Evolutionary conservation across 2,888 invertebrate genomes (phyloP).

Genomic region (Colletes collaris): DNA sequence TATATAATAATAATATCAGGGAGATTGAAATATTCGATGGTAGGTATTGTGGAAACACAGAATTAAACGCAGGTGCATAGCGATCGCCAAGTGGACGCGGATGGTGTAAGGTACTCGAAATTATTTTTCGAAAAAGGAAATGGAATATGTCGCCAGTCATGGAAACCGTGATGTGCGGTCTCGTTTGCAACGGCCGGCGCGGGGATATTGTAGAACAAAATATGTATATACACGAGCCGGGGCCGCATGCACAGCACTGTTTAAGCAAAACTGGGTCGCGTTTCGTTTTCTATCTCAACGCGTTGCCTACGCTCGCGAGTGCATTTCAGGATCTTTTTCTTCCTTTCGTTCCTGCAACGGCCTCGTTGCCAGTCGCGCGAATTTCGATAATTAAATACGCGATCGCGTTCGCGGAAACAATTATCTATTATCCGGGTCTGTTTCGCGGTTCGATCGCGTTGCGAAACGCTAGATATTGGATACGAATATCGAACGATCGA

Average conservation of each 20-base stretch:
- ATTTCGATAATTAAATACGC: constrained; percentile 48
- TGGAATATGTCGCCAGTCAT: constrained; percentile 27
- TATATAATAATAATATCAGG: too few species aligned
- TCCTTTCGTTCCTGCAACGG: neutral
- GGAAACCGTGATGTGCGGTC: constrained; percentile 44
- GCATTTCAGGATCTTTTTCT: constrained; percentile 26
- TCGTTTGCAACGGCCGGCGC: constrained; percentile 33
- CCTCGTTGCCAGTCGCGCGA: constrained; percentile 3
- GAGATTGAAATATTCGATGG: too few species aligned
- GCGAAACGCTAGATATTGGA: neutral
- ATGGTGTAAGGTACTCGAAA: too few species aligned
- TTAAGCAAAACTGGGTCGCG: constrained; percentile 59
- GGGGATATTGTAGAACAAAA: constrained; percentile 11
- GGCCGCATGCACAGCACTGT: constrained; percentile 19
- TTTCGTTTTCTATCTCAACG: constrained; percentile 55
- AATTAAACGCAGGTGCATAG: too few species aligned
- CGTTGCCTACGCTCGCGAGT: constrained; percentile 19
- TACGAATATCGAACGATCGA: neutral
- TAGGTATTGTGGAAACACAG: too few species aligned
- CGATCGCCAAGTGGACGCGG: too few species aligned
- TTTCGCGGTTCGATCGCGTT: neutral
- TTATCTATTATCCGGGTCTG: constrained; percentile 12
- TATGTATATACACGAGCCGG: neutral
- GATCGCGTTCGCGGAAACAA: constrained; percentile 29
- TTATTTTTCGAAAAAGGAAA: constrained; percentile 47